Conservation (phyloP, 2,888 invertebrate genomes). For the Pilophorus perplexus region DNA sequence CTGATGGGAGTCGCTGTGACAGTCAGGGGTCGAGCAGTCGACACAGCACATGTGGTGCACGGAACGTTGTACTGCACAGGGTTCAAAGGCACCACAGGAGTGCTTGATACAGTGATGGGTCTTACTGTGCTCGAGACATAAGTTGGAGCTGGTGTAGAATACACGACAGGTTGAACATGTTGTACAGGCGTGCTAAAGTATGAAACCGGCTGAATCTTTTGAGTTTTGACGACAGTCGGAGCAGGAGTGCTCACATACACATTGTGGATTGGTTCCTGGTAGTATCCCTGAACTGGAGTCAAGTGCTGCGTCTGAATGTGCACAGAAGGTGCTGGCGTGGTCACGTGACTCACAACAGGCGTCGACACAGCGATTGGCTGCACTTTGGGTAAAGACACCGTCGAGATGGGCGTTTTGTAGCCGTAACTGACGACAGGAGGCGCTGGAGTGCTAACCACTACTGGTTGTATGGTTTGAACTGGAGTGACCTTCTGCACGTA, state of each 20-base stretch:
- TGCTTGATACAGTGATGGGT: slow-evolving; percentile 44
- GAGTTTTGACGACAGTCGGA: slow-evolving; percentile 19
- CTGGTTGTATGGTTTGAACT: slow-evolving; percentile 42
- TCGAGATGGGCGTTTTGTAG: slow-evolving; percentile 34
- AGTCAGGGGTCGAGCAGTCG: slow-evolving; percentile 39
- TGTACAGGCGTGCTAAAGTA: slow-evolving; percentile 7
- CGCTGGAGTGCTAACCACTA: slow-evolving; percentile 38
- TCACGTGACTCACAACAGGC: slow-evolving; percentile 40
- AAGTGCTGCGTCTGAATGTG: slow-evolving; percentile 32
- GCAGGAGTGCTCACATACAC: slow-evolving; percentile 41
- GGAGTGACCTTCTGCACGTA: slow-evolving; percentile 43
- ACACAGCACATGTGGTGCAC: slow-evolving; percentile 29
- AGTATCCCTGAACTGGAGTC: slow-evolving; percentile 36
- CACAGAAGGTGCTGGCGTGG: slow-evolving; percentile 36
- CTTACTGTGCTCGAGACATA: slow-evolving; percentile 15
- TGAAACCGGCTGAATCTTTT: slow-evolving; percentile 42
- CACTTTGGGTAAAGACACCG: slow-evolving; percentile 26
- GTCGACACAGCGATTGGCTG: slow-evolving; percentile 39
- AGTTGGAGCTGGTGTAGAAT: slow-evolving; percentile 44
- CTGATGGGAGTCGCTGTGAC: slow-evolving; percentile 41
- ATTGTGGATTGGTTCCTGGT: slow-evolving; percentile 13
- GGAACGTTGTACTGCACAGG: slow-evolving; percentile 43
- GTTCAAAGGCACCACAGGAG: slow-evolving; percentile 46
- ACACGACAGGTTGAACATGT: slow-evolving; percentile 12
- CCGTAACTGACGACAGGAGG: slow-evolving; percentile 41